Conservation (phyloP, 2,888 invertebrate genomes). For the Gastrophysa polygoni region DNA sequence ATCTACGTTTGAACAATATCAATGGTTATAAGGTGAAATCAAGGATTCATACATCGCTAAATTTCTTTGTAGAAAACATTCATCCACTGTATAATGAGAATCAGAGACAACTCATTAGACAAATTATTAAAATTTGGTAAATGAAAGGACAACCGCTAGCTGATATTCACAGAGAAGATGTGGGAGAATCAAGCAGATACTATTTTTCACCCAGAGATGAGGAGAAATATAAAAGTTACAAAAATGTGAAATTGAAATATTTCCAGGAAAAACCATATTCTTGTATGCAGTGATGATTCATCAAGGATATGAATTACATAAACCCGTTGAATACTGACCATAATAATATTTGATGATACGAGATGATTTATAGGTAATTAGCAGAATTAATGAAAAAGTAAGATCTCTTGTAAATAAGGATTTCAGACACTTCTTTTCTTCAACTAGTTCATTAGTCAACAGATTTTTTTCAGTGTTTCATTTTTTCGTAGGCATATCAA, state of each 20-base stretch:
- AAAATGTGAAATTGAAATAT: not conserved
- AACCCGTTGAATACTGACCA: not conserved
- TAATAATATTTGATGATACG: not conserved
- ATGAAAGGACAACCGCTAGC: not conserved
- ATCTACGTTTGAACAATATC: not conserved
- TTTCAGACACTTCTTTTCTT: not conserved
- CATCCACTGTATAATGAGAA: slow-evolving; percentile 6
- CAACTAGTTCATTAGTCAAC: not conserved
- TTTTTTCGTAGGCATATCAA: not conserved
- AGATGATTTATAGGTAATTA: not conserved
- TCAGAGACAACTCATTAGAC: not conserved
- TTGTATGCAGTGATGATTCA: not conserved
- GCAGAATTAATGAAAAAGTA: not conserved
- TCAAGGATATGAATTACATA: not conserved
- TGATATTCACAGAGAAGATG: not conserved
- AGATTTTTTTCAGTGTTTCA: not conserved
- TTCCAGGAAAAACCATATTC: not conserved
- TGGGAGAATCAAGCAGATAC: not conserved
- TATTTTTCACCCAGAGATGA: not conserved
- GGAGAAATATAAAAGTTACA: not conserved
- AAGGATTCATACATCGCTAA: slow-evolving; percentile 54
- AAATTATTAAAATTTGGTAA: not conserved
- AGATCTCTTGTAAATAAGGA: not conserved
- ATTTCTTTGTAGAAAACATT: slow-evolving; percentile 22
- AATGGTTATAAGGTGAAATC: not conserved